A percentile compares a stretch with the other conserved stretches of the same genome.
Conservation (phyloP, 2,113 vertebrate species). For the Anser cygnoides region DNA sequence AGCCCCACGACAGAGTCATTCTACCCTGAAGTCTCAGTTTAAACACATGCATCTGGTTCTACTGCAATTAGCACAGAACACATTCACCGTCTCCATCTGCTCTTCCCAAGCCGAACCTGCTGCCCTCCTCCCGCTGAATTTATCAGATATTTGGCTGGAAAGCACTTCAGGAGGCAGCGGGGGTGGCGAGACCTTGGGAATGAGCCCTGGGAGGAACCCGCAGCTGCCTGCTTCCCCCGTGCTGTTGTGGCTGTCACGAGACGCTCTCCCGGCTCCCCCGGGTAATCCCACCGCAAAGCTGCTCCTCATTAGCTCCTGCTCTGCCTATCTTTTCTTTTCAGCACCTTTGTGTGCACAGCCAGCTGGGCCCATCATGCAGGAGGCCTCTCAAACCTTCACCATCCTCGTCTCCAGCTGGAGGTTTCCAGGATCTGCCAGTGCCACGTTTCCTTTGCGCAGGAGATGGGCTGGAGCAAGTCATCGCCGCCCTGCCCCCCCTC, state of each 20-base stretch:
- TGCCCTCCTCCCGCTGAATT: slow-evolving; percentile 20
- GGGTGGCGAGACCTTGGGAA: background rate
- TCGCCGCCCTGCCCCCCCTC: background rate
- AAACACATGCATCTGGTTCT: accelerated
- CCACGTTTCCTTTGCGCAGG: background rate
- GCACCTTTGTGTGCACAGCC: too few species aligned
- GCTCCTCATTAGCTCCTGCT: background rate
- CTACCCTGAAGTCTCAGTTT: background rate
- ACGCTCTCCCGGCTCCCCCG: background rate
- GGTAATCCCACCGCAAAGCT: background rate
- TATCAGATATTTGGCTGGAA: background rate
- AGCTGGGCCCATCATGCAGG: background rate
- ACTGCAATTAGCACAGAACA: background rate
- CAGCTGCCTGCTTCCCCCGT: background rate
- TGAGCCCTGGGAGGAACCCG: slow-evolving; percentile 12
- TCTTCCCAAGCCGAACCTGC: background rate
- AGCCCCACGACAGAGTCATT: background rate
- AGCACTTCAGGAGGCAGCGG: background rate
- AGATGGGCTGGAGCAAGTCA: background rate
- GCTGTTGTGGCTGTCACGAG: background rate
- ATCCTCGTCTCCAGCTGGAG: background rate
- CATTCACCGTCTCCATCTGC: accelerated
- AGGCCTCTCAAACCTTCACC: background rate
- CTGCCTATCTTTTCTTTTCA: background rate
- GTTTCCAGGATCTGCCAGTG: background rate